Conservation (phyloP, 2,888 invertebrate genomes). For the Ophion obscuratus region DNA sequence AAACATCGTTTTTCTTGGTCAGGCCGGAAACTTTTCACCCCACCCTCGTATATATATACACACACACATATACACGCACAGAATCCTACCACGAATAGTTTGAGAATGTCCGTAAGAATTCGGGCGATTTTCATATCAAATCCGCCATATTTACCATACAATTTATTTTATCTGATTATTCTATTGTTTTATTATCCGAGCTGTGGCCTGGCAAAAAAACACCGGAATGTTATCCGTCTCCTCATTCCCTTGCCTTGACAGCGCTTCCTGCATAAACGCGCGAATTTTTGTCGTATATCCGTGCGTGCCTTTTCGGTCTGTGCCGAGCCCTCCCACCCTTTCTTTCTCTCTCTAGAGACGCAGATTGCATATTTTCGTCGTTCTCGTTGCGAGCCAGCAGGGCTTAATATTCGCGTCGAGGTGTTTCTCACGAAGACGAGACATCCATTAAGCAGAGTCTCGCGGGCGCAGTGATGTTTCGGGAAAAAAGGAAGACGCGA, state of each 20-base stretch:
- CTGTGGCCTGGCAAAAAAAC: not conserved
- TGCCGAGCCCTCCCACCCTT: not conserved
- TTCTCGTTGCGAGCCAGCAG: slow-evolving; percentile 6
- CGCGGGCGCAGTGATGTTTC: slow-evolving; percentile 19
- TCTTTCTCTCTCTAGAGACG: not conserved
- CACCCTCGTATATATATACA: no score
- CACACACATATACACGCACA: not conserved
- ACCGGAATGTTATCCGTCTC: not conserved
- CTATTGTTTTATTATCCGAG: not conserved
- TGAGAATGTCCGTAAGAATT: not conserved
- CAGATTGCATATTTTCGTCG: slow-evolving; percentile 18
- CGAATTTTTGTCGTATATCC: slow-evolving; percentile 20
- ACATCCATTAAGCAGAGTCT: slow-evolving; percentile 40
- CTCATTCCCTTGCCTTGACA: not conserved
- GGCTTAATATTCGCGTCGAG: slow-evolving; percentile 53
- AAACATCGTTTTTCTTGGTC: no score
- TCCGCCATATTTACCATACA: not conserved
- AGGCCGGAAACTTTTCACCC: no score
- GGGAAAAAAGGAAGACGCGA: slow-evolving; percentile 1
- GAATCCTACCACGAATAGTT: not conserved
- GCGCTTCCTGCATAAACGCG: not conserved
- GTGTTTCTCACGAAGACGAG: slow-evolving; percentile 51
- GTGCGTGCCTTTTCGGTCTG: not conserved
- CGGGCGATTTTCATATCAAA: not conserved
- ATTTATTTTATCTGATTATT: not conserved